Conservation (phyloP, 64 coral and sea anemone species). For the Trachythela sp. region DNA sequence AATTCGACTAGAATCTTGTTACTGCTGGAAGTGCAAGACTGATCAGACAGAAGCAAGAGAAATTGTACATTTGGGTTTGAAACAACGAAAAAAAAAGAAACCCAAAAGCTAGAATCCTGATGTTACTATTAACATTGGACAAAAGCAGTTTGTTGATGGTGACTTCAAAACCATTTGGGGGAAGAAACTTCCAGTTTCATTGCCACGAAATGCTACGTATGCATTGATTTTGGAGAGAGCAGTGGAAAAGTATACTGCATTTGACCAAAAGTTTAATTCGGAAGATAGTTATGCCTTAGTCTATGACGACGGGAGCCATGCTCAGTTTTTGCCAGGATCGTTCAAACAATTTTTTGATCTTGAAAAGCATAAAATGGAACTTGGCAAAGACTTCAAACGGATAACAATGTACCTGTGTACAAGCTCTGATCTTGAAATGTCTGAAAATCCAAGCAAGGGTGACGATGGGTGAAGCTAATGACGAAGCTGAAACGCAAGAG, state of each 20-base stretch:
- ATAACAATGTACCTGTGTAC: slow-evolving; percentile 11
- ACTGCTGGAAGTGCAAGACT: slow-evolving; percentile 2
- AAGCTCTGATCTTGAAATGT: neutral
- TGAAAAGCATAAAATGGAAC: slow-evolving; percentile 12
- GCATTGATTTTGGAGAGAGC: neutral
- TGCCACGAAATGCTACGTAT: neutral
- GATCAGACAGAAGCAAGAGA: neutral
- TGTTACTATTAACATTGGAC: slow-evolving; percentile 6
- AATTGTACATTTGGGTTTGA: neutral
- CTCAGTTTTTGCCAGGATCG: neutral
- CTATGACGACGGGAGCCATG: slow-evolving; percentile 5
- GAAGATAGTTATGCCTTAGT: neutral
- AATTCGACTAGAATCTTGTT: neutral
- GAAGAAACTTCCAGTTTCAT: neutral
- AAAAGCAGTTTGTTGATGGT: neutral
- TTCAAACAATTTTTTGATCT: neutral
- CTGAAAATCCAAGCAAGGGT: neutral
- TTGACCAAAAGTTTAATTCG: neutral
- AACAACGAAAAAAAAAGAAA: neutral
- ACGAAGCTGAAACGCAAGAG: neutral
- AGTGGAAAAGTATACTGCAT: neutral
- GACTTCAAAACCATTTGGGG: slow-evolving; percentile 20
- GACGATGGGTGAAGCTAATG: neutral
- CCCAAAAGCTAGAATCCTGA: neutral
- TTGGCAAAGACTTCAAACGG: slow-evolving; percentile 11